Evolutionary conservation across 2,797 vertebrate genomes (phyloP), one percentile per base, ranked within the genome.

Genomic region (Rallus crepitans): DNA sequence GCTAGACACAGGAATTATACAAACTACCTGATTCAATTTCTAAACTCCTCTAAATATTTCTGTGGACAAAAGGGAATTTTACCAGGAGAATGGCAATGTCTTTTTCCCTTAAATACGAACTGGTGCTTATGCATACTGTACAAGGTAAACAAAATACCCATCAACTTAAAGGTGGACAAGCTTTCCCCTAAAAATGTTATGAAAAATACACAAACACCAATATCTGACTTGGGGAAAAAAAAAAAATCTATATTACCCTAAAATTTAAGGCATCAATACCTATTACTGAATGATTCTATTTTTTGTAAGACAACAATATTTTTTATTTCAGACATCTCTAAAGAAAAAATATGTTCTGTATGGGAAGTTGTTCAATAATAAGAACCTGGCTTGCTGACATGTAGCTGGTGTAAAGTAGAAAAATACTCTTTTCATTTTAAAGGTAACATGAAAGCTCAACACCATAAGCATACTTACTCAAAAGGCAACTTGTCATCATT

Each of bases 401-500:
- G 11, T 4, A 23, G 33, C 18, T 79, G 15, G 47, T 47, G 39
- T 20, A 60, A 77, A 31, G 87, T 0, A 76, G 47, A 63, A 79
- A 63, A 75, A 4, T 30, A 37, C 7, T 86, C 39, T 47, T 20
- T 71, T 14, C 15, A 63, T 55, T 75, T 66, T 63, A 27, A 63
- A 77, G 14, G 20, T 20, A 86, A 33, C 5, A 2, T n/a, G 63
- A 28, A 27, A 80, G 55, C 75, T 83, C 19, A 65, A 15, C 8
- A n/a, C 12, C n/a, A 15, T 13, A 7, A n/a, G 35, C 42, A 47
- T 77, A 99, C 99, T 98, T 96, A 99, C 99, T 99, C 99, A 96
- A 99, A 99, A 6, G 99, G 98, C 56, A 99, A 82, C 90, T 99
- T 99, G 77, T 98, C 98, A 71, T 99, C 99, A 2, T 99, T 99